Base-by-base conservation (phyloP, 2,888 invertebrate genomes). In the Ormyrus labotus region DNA sequence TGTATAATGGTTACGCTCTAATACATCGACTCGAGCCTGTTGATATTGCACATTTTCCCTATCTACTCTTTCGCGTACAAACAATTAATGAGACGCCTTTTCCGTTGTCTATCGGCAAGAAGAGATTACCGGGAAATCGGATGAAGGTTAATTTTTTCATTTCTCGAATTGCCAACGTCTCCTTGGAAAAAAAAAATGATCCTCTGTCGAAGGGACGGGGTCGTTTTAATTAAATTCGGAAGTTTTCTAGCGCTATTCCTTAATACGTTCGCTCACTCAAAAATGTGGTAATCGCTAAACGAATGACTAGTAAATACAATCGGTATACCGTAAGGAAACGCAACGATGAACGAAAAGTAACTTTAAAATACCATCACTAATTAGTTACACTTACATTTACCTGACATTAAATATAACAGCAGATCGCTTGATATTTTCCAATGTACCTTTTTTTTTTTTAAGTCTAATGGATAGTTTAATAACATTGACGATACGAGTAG, bases 31-130 rank as follows among this genome's bases (percentile, higher is more conserved):
- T 71, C 61, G 10, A 70, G 78, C 64, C 48, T 53, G 45, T 11
- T 60, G 67, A 71, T 81, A 81, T 81, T 81, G 81, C 81, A 81
- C 81, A 71, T 71, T 78, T 78, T 75, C 78, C 81, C 81, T 81
- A 81, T 67, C 78, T 81, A 78, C 65, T 74, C 19, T 48, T 71
- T 73, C 34, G 51, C 48, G 58, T 77, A 68, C 61, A 55, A 78
- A 81, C 58, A 77, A 64, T 51, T 69, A 69, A 65, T 50, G 48
- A 48, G 64, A 70, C n/a, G 45, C 5, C 61, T 78, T 61, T 45
- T 58, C 55, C 45, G 4, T 34, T 19, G 19, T 19, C 19, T 19
- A 63, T 19, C 48, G 19, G 55, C 45, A 73, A 69, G 57, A 68
- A 68, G n/a, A 10, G 19, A 60, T 53, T 60, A 50, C 45, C 64